Evolutionary conservation across 2,797 vertebrate genomes (phyloP).

Genomic region (Syndactyla subalaris): DNA sequence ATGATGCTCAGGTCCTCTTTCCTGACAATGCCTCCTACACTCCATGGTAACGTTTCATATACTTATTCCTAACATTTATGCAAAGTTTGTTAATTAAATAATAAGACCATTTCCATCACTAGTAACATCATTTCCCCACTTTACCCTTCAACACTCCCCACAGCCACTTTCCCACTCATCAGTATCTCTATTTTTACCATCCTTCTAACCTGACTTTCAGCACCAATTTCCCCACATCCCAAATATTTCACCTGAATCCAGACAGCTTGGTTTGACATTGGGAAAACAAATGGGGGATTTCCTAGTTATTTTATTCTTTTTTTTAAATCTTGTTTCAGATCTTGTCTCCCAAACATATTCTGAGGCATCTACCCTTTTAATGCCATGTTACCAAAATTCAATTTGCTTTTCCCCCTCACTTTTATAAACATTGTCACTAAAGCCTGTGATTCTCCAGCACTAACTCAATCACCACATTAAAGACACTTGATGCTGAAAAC

Average conservation of each 20-base stretch:
- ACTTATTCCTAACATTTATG: background rate
- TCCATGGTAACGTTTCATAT: background rate
- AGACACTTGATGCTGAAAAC: background rate
- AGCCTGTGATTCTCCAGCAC: background rate
- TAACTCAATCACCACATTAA: background rate
- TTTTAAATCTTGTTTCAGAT: background rate
- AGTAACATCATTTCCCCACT: background rate
- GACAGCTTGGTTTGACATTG: background rate
- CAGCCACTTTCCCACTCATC: background rate
- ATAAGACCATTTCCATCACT: background rate
- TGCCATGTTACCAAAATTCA: background rate
- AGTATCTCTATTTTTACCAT: background rate
- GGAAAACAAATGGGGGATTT: rapidly evolving
- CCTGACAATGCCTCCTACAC: background rate
- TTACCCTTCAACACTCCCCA: background rate
- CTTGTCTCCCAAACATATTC: background rate
- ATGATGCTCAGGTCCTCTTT: background rate
- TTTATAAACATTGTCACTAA: background rate
- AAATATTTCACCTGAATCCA: background rate
- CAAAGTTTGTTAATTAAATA: background rate
- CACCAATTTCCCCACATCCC: background rate
- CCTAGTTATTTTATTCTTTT: background rate
- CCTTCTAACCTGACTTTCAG: background rate
- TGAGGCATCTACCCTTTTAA: background rate
- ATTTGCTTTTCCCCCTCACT: background rate